Percentiles rank a stretch among this genome's conserved stretches.
Conservation (phyloP, 2,113 vertebrate species). For the Noturus placidus region DNA sequence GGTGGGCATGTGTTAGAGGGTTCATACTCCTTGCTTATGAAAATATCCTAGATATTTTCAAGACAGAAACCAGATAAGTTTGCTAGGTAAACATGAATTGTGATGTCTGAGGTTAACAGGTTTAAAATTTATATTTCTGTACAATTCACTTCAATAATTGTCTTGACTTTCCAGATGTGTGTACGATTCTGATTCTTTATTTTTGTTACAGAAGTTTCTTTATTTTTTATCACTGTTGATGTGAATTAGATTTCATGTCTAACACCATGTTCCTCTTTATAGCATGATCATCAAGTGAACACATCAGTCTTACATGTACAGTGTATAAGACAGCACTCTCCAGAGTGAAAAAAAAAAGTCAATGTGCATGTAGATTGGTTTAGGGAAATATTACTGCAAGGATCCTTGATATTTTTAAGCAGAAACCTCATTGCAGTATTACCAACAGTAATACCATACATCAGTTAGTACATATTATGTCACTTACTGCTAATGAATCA, state of each 20-base stretch:
- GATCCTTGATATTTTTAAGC: not conserved
- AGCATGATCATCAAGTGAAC: not conserved
- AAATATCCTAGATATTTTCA: not conserved
- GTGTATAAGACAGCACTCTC: not conserved
- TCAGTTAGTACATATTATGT: not conserved
- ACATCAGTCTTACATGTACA: not conserved
- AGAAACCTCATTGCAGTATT: not conserved
- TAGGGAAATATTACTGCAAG: not conserved
- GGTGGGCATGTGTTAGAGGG: not conserved
- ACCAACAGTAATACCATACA: not conserved
- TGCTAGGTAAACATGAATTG: too few relatives aligned
- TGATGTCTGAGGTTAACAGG: too few relatives aligned
- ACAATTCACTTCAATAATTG: not conserved
- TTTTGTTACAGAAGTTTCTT: not conserved
- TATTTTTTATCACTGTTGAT: not conserved
- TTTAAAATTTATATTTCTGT: not conserved
- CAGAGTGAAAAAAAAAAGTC: not conserved
- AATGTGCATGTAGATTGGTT: not conserved
- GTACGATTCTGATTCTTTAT: not conserved
- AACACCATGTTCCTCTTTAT: not conserved
- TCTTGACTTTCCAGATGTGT: not conserved
- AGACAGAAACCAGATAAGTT: too few relatives aligned
- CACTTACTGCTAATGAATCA: not conserved
- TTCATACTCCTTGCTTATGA: not conserved
- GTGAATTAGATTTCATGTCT: not conserved